phyloP scores from a whole-genome alignment of 2,797 vertebrate species.

The Petrocephalus schoutedeni region DNA sequence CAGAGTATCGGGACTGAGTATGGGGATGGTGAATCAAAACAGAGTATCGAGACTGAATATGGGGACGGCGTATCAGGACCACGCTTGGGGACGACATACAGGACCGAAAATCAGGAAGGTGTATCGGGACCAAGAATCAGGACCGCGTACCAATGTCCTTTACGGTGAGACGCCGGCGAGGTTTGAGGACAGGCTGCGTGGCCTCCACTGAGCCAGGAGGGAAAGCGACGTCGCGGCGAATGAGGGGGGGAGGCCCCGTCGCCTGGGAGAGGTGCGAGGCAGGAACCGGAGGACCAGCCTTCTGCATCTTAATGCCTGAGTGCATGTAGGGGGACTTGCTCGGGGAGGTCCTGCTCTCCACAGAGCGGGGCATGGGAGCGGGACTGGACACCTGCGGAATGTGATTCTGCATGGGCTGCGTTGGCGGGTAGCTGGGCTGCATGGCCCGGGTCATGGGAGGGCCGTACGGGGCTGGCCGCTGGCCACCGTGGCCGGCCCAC shows the following conservation, averaged over 20 bases:
- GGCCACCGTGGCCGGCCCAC: slow-evolving; percentile 84
- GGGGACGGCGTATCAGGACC: neutral
- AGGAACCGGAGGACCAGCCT: slow-evolving; percentile 89
- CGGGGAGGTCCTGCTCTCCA: slow-evolving; percentile 91
- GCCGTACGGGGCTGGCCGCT: slow-evolving; percentile 82
- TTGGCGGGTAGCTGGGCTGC: slow-evolving; percentile 84
- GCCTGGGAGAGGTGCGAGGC: slow-evolving; percentile 87
- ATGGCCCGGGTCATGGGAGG: slow-evolving; percentile 85
- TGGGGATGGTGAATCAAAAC: neutral
- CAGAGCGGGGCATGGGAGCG: slow-evolving; percentile 82
- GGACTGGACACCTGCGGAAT: slow-evolving; percentile 97
- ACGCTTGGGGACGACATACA: neutral
- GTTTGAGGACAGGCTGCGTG: slow-evolving; percentile 86
- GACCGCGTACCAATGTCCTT: slow-evolving; percentile 87
- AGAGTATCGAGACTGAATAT: neutral
- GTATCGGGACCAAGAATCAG: neutral
- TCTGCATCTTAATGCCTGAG: slow-evolving; percentile 93
- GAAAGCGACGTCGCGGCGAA: slow-evolving; percentile 89
- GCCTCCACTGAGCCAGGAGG: slow-evolving; percentile 91
- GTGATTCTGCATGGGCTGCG: slow-evolving; percentile 88
- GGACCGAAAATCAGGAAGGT: neutral
- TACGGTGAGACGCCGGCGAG: slow-evolving; percentile 83
- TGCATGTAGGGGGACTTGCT: slow-evolving; percentile 94
- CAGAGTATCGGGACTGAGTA: neutral
- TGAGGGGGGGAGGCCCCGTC: slow-evolving; percentile 83